Percentiles rank a stretch among this genome's conserved stretches.
These are phyloP conservation scores for Acridotheres tristis DNA, from an alignment of 2,797 vertebrate genomes.

Conservation along the genomic window DNA sequence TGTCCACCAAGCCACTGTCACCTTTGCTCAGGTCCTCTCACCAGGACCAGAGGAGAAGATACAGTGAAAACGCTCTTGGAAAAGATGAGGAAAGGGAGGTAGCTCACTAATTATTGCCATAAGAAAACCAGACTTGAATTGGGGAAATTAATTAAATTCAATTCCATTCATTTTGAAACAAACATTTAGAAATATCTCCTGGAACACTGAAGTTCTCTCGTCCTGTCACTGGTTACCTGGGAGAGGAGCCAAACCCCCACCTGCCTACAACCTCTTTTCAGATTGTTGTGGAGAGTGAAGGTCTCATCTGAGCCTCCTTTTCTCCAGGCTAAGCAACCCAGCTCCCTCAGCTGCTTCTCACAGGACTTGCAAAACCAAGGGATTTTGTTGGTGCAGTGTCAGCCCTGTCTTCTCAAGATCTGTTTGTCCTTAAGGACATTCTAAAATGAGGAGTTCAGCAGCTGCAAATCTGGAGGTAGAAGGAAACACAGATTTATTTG, in stretches of 20 bases:
- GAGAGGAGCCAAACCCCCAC: neutral
- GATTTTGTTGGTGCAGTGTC: neutral
- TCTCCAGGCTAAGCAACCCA: neutral
- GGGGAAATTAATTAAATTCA: neutral
- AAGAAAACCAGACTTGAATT: neutral
- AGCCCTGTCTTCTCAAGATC: neutral
- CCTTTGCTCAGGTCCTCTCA: neutral
- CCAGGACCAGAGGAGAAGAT: neutral
- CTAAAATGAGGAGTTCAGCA: neutral
- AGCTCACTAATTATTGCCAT: neutral
- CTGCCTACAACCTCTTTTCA: neutral
- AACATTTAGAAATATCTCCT: neutral
- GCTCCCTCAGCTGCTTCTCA: neutral
- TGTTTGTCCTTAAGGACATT: neutral
- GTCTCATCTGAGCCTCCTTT: neutral
- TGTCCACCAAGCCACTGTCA: neutral
- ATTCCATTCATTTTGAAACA: neutral
- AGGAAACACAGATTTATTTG: neutral
- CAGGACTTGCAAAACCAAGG: neutral
- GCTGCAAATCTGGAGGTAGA: neutral
- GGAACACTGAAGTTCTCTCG: rapidly evolving
- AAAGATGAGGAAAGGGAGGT: neutral
- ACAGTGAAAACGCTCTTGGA: neutral
- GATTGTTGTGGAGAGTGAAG: neutral
- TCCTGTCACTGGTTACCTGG: neutral